phyloP scores from a whole-genome alignment of 2,888 invertebrate genomes.

The Ophioninae sp. region DNA sequence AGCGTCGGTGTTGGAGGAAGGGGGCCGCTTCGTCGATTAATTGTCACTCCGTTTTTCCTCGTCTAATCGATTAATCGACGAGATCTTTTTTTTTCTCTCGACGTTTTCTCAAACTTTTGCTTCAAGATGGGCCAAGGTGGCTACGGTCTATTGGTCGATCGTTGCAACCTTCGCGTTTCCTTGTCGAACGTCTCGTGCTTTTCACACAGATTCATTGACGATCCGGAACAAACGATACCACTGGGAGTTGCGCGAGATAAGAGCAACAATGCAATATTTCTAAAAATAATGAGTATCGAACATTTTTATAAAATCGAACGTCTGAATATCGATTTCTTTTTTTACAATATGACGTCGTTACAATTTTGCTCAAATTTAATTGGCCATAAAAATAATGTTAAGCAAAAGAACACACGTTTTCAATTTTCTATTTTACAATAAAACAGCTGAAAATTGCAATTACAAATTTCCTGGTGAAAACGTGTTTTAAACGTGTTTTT shows the following conservation, averaged over 20 bases:
- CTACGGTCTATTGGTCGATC: conserved; percentile 8
- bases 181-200: conserved; percentile 1
- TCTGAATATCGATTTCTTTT: background rate
- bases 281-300: background rate
- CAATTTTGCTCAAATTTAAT: too few species aligned
- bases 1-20: conserved; percentile 20
- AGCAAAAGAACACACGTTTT: too few species aligned
- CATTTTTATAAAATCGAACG: background rate
- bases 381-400: too few species aligned
- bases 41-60: conserved; percentile 48
- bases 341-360: too few species aligned
- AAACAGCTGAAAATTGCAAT: too few species aligned
- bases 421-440: too few species aligned
- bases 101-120: conserved; percentile 12
- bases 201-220: background rate
- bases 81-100: conserved; percentile 17
- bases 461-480: too few species aligned
- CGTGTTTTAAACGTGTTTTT: too few species aligned
- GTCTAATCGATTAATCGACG: conserved; percentile 51
- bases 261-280: background rate
- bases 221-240: background rate
- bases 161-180: conserved; percentile 1
- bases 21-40: conserved; percentile 43
- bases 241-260: background rate
- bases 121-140: conserved; percentile 1